Evolutionary conservation across 2,888 invertebrate species (phyloP), one percentile per base, ranked within the genome.

Genomic region (Hydroisotoma schaefferi): DNA sequence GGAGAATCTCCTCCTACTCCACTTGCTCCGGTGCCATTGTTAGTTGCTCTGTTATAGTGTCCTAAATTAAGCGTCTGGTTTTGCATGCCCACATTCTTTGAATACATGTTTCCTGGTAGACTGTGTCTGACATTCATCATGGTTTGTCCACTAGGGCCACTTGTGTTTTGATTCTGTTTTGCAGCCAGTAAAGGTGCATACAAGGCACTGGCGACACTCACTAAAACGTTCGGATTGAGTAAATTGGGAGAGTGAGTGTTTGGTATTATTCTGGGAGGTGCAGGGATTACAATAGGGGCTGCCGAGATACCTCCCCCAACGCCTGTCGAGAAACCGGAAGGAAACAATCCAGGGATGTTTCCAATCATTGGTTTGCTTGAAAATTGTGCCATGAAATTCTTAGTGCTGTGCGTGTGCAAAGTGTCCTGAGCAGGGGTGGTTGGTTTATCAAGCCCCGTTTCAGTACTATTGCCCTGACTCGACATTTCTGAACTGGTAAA

Each of bases 1-100:
- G 92, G 93, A 23, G 91, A 90, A 27, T 65, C 67, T 25, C 68
- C 72, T 3, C 61, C 68, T 22, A 55, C 61, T 15, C 38, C 49
- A 1, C 22, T 25, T 22, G 28, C 40, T 20, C 38, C 49, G 1
- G 28, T 26, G n/a, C 43, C 51, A 38, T 55, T 59, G 22, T 59
- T 59, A n/a, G 47, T 37, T 23, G 48, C 25, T 25, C 38, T 47
- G 38, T 49, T 22, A 53, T 54, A 43, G 28, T 44, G 23, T 8
- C 28, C 26, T 10, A 25, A 25, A 18, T 43, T 43, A 23, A 25
- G 22, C 4, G 37, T n/a, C 12, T 37, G 37, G 29, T 33, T 52
- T 12, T 52, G 33, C 12, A 25, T 18, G 20, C 20, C 12, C 15
- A 3, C 12, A 46, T 46, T 46, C 12, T 6, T 46, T 15, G 40